These are phyloP conservation scores for Arctocebus calabarensis DNA, from an alignment of 2,797 vertebrate species.

Conservation along the genomic window DNA sequence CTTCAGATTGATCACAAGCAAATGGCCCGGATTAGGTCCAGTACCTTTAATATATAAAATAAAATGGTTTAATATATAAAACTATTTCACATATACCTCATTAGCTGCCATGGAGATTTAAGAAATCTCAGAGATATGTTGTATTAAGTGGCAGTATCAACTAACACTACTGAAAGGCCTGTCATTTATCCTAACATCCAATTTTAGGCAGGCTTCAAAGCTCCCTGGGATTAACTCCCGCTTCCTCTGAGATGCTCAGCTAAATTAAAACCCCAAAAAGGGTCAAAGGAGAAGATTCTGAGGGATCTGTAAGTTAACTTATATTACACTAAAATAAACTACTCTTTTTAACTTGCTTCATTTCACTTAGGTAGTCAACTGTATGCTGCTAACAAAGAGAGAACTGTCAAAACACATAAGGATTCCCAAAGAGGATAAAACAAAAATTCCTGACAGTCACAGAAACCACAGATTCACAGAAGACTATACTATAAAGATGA, in stretches of 20 bases:
- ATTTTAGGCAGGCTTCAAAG: not conserved
- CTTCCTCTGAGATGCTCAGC: not conserved
- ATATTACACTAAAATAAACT: conserved; percentile 13
- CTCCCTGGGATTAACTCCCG: not conserved
- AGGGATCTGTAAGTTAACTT: not conserved
- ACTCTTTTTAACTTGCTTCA: not conserved
- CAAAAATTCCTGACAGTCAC: not conserved
- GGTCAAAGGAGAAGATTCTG: not conserved
- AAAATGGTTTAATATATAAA: not conserved
- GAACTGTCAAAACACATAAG: not conserved
- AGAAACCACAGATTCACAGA: not conserved
- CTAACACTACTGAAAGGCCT: not conserved
- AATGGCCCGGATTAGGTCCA: not conserved
- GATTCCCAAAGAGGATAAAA: not conserved
- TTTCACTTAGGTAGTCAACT: not conserved
- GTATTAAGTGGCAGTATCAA: not conserved
- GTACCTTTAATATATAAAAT: not conserved
- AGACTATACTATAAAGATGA: not conserved
- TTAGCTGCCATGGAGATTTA: not conserved
- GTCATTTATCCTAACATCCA: not conserved
- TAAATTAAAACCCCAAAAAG: conserved; percentile 58
- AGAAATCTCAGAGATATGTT: not conserved
- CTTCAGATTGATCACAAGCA: not conserved
- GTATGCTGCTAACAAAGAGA: not conserved
- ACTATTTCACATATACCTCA: not conserved